Base-by-base conservation (phyloP, 2,888 invertebrate species). In the Cinara cedri region DNA sequence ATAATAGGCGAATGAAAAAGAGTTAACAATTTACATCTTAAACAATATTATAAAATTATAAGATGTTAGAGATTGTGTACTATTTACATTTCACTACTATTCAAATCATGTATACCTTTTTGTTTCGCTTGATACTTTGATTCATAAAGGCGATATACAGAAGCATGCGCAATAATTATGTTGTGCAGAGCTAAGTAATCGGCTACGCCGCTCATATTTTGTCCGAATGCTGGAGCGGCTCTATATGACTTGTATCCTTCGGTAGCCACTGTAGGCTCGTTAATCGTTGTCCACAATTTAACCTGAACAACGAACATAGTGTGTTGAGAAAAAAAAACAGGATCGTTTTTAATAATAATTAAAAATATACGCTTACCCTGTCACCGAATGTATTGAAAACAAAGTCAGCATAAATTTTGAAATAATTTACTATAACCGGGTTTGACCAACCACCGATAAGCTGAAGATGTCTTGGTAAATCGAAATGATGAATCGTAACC, bases 221-320 rank as follows among this genome's bases (percentile, higher is more conserved):
- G 1, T 21, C 66, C 66, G 24, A 84, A 60, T 11, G 82, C 82
- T 1, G 85, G 85, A 16, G 85, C 84, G 34, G 82, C 81, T 9
- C 19, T 19, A 1, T 74, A 83, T 13, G 46, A 42, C 11, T 83
- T 83, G 74, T 84, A 84, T 3, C 83, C 83, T 21, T 81, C 62
- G 10, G 82, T 76, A 0, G 82, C 76, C 54, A 82, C 82, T 21
- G 46, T n/a, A 0, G 91, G 90, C 83, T 91, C 91, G 84, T 92
- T 92, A 82, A 92, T 87, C 0, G 92, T 92, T 65, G 91, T 89
- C 91, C 92, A 92, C 42, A 84, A 83, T 84, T 87, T 85, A 0
- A 89, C 85, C 84, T 83, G 72, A 54, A 63, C 34, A 34, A 34
- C 6, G 3, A 75, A 54, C n/a, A 34, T 34, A 34, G 6, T 34